Evolutionary conservation across 2,113 vertebrate genomes (phyloP).

Genomic region (Myotis brandtii): DNA sequence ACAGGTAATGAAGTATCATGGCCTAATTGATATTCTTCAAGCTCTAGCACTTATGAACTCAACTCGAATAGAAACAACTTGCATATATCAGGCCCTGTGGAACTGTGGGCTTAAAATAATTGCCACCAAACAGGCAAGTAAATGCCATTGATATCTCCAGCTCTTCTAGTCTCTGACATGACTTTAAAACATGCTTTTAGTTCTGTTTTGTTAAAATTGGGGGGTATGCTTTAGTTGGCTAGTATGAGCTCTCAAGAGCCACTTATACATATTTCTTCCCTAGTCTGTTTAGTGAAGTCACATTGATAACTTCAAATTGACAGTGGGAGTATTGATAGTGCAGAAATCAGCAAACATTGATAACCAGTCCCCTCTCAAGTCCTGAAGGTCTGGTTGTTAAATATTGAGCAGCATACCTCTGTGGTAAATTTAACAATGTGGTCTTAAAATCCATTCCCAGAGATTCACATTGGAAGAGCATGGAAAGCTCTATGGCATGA

Average conservation of each 20-base stretch:
- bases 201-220: not conserved
- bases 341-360: conserved; percentile 5
- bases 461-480: not conserved
- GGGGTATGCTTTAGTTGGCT: not conserved
- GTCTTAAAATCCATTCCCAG: not conserved
- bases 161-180: not conserved
- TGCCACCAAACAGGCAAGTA: not conserved
- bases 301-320: not conserved
- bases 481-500: not conserved
- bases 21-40: not conserved
- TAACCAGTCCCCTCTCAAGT: not conserved
- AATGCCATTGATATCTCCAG: not conserved
- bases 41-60: not conserved
- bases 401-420: not conserved
- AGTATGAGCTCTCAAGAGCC: not conserved
- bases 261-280: not conserved
- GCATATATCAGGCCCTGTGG: not conserved
- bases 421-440: not conserved
- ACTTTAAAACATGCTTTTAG: not conserved
- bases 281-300: not conserved
- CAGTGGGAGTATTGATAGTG: not conserved
- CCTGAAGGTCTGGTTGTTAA: not conserved
- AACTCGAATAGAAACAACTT: not conserved
- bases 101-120: conserved; percentile 2
- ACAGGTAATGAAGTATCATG: not conserved